These are phyloP conservation scores for Gyps fulvus DNA, from an alignment of 2,113 vertebrate species.

Conservation along the genomic window DNA sequence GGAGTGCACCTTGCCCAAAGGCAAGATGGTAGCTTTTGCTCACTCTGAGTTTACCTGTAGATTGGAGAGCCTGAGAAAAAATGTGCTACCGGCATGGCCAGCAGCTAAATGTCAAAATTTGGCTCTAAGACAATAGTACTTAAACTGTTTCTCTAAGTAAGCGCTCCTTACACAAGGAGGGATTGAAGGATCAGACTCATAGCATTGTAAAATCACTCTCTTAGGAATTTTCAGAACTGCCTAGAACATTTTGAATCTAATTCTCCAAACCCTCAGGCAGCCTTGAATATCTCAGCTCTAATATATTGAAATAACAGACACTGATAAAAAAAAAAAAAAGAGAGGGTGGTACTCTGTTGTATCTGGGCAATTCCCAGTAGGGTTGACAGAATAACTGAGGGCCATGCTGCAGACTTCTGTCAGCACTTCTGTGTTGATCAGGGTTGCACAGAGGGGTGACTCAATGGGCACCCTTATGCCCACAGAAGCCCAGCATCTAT, in stretches of 20 bases:
- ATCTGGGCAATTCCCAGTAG: background rate
- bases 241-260: slow-evolving; percentile 49
- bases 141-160: slow-evolving; percentile 51
- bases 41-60: background rate
- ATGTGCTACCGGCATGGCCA: slow-evolving; percentile 12
- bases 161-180: slow-evolving; percentile 34
- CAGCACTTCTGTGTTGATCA: fast-evolving
- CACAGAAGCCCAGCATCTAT: fast-evolving
- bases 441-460: background rate
- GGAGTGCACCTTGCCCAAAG: slow-evolving; percentile 10
- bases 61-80: background rate
- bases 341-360: background rate
- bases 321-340: background rate
- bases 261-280: slow-evolving; percentile 53
- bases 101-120: slow-evolving; percentile 63
- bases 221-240: slow-evolving; percentile 59
- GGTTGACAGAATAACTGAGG: fast-evolving
- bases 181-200: slow-evolving; percentile 59
- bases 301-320: slow-evolving; percentile 34
- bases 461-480: background rate
- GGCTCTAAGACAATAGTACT: slow-evolving; percentile 45
- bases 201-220: slow-evolving; percentile 51
- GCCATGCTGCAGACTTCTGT: background rate
- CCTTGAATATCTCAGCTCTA: slow-evolving; percentile 43
- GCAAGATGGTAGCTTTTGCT: background rate